A percentile compares a stretch with the other conserved stretches of the same genome.
Evolutionary conservation across 2,888 invertebrate species (phyloP).

Genomic region (Chaetoderma sp.): DNA sequence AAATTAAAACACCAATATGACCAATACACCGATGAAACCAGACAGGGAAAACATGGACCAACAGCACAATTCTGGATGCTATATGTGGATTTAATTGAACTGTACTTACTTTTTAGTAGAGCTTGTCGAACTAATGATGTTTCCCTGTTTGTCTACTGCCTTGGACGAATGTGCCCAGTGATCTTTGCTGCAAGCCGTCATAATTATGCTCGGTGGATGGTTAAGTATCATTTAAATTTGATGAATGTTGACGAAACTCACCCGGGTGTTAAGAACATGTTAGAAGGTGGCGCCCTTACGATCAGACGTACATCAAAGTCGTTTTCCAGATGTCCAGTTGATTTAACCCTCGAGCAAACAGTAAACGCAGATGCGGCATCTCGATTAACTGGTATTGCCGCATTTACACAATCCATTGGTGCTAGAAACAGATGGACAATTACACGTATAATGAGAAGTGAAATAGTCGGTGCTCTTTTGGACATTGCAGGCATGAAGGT

Average conservation of each 20-base stretch:
- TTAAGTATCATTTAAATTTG: constrained; percentile 33
- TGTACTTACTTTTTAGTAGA: constrained; percentile 5
- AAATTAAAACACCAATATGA: constrained; percentile 2
- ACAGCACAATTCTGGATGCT: constrained; percentile 36
- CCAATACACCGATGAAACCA: constrained; percentile 20
- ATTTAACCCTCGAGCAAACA: not conserved
- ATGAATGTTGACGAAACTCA: constrained; percentile 25
- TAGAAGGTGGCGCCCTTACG: constrained; percentile 13
- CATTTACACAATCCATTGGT: constrained; percentile 11
- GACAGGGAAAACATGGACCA: constrained; percentile 26
- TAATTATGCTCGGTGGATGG: constrained; percentile 40
- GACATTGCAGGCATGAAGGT: constrained; percentile 7
- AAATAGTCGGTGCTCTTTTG: constrained; percentile 4
- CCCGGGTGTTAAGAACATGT: constrained; percentile 1
- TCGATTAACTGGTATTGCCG: constrained; percentile 14
- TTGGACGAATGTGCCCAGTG: constrained; percentile 17
- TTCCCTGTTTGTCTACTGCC: constrained; percentile 29
- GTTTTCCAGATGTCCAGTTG: not conserved
- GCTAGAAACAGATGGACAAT: constrained; percentile 20
- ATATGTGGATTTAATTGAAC: constrained; percentile 31
- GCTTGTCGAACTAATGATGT: constrained; percentile 32
- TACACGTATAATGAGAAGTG: constrained; percentile 9
- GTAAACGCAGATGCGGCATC: constrained; percentile 26
- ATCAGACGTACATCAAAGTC: constrained; percentile 4
- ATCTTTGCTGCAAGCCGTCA: constrained; percentile 34